Evolutionary conservation across 2,888 invertebrate genomes (phyloP).

Genomic region (Hydraecia micacea): DNA sequence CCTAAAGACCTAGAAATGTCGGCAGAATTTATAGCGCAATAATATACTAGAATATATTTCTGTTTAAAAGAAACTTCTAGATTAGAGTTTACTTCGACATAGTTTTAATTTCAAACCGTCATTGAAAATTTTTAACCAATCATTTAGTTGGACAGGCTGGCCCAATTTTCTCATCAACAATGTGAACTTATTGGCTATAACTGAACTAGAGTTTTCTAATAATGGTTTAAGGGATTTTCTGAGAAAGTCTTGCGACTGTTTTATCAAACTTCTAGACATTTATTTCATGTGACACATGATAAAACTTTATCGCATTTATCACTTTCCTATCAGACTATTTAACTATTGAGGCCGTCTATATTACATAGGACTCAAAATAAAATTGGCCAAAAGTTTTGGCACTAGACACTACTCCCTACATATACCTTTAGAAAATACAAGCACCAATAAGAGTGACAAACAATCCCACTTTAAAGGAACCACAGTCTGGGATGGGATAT

Average conservation of each 20-base stretch:
- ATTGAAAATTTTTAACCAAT: conserved; percentile 10
- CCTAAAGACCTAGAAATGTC: not conserved
- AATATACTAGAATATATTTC: not conserved
- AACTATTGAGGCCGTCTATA: not conserved
- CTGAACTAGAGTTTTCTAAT: not conserved
- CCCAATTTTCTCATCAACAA: not conserved
- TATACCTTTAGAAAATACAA: not conserved
- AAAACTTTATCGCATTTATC: not conserved
- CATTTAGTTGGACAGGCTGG: not conserved
- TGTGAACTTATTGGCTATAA: not conserved
- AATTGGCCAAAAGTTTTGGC: not conserved
- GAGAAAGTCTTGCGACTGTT: not conserved
- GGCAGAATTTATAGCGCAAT: conserved; percentile 10
- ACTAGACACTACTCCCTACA: not conserved
- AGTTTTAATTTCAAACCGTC: not conserved
- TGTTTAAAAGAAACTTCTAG: not conserved
- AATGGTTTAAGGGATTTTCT: not conserved
- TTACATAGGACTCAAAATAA: not conserved
- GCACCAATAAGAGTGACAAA: not conserved
- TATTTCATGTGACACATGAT: not conserved
- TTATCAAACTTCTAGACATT: too few relatives aligned
- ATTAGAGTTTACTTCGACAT: not conserved
- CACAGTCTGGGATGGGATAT: not conserved
- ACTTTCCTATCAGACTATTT: not conserved
- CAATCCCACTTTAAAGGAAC: not conserved